Conservation (phyloP, 2,113 vertebrate genomes). For the Empidonax alnorum region DNA sequence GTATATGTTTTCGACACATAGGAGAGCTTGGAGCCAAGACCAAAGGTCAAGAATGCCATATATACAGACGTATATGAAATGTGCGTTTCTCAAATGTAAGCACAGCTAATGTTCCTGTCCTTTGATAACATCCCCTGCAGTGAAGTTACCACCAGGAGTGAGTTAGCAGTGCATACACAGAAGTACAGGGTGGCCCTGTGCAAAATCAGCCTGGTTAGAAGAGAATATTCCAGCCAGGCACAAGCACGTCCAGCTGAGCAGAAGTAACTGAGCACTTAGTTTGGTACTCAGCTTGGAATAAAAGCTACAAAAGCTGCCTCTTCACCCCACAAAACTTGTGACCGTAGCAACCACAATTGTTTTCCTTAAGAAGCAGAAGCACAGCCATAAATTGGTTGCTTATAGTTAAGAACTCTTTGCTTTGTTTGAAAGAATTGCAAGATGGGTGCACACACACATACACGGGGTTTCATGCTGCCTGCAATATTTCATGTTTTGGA, state of each 20-base stretch:
- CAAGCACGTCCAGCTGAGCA: background rate
- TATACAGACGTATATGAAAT: background rate
- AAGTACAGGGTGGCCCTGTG: background rate
- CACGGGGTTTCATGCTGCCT: background rate
- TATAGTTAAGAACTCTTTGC: background rate
- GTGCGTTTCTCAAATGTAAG: background rate
- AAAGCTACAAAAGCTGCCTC: background rate
- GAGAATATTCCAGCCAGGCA: background rate
- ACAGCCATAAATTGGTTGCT: background rate
- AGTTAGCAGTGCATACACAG: background rate
- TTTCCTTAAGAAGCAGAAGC: background rate
- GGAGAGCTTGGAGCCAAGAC: constrained; percentile 1
- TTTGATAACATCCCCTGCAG: background rate
- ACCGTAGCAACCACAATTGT: background rate
- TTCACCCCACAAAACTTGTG: background rate
- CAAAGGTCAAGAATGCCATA: constrained; percentile 18
- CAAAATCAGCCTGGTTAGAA: background rate
- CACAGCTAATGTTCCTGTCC: background rate
- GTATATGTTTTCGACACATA: background rate
- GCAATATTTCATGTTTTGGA: background rate
- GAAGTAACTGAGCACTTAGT: background rate
- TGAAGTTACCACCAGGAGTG: background rate
- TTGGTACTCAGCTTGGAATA: background rate
- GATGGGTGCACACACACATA: too few relatives aligned
- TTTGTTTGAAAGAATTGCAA: background rate